These are phyloP conservation scores for Andrena chrysosceles DNA, from an alignment of 2,888 invertebrate species.

Conservation along the genomic window DNA sequence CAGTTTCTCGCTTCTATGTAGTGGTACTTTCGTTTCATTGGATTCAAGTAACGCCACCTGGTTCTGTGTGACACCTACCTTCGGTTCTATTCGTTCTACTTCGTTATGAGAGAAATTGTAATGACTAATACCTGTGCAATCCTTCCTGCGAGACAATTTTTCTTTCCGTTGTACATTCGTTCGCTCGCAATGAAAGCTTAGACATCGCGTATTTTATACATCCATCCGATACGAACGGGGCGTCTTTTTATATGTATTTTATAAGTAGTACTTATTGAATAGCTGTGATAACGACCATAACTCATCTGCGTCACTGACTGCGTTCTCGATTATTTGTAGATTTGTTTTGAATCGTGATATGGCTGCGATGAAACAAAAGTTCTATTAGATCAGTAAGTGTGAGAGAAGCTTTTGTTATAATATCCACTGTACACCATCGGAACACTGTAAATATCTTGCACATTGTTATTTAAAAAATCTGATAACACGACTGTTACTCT, in stretches of 20 bases:
- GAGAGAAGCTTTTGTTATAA: conserved; percentile 28
- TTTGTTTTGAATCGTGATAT: conserved; percentile 67
- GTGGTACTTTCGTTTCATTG: conserved; percentile 17
- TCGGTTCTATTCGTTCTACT: conserved; percentile 61
- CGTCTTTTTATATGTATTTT: conserved; percentile 67
- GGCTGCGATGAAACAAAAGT: conserved; percentile 59
- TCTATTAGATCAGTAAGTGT: conserved; percentile 70
- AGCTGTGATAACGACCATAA: conserved; percentile 71
- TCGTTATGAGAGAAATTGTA: conserved; percentile 68
- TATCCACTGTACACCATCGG: conserved; percentile 14
- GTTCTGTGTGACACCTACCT: conserved; percentile 46
- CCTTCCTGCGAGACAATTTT: conserved; percentile 39
- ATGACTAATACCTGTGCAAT: conserved; percentile 70
- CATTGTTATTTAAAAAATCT: conserved; percentile 35
- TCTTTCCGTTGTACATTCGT: conserved; percentile 43
- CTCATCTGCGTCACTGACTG: conserved; percentile 64
- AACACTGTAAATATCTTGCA: conserved; percentile 15
- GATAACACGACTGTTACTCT: conserved; percentile 25
- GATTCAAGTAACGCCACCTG: conserved; percentile 52
- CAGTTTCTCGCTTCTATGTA: not conserved
- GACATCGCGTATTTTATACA: conserved; percentile 48
- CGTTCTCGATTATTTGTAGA: conserved; percentile 59
- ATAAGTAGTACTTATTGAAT: conserved; percentile 71
- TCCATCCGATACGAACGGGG: conserved; percentile 39
- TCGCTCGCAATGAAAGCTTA: conserved; percentile 26